A percentile compares a stretch with the other conserved stretches of the same genome.
Conservation (phyloP, 2,888 invertebrate genomes). For the Molorchus minor region DNA sequence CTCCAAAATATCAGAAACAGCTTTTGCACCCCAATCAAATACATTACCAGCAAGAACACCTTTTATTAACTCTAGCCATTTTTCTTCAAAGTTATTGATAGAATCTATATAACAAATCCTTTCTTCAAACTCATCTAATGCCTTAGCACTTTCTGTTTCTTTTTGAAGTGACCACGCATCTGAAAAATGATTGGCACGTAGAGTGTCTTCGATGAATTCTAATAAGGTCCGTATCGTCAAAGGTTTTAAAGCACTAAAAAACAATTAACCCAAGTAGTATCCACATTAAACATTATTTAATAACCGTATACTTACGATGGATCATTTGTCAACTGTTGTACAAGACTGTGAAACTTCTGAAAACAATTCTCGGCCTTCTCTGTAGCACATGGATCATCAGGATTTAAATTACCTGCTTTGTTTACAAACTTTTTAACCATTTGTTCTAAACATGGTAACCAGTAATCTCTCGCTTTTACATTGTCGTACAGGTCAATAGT, state of each 20-base stretch:
- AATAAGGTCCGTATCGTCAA: constrained; percentile 89
- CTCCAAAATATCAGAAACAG: constrained; percentile 86
- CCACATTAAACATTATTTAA: neutral
- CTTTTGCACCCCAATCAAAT: constrained; percentile 98
- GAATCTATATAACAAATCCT: constrained; percentile 77
- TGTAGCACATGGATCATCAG: constrained; percentile 77
- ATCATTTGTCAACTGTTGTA: constrained; percentile 79
- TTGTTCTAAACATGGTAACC: constrained; percentile 90
- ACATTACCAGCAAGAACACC: constrained; percentile 88
- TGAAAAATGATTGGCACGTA: constrained; percentile 90
- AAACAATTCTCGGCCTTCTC: constrained; percentile 84
- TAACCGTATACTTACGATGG: constrained; percentile 78
- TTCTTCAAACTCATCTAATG: constrained; percentile 74
- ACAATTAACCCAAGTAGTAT: constrained; percentile 10
- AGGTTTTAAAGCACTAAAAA: constrained; percentile 66
- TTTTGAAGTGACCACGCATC: constrained; percentile 91
- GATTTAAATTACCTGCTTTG: constrained; percentile 83
- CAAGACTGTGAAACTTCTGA: constrained; percentile 81
- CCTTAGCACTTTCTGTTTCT: constrained; percentile 84
- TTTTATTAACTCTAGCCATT: constrained; percentile 72
- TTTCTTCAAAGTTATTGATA: constrained; percentile 67
- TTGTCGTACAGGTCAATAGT: constrained; percentile 90
- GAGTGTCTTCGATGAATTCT: constrained; percentile 90
- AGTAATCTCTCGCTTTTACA: constrained; percentile 86
- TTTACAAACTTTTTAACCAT: constrained; percentile 85